Evolutionary conservation across 2,797 vertebrate species (phyloP).

Genomic region (Emydoidea blandingii): DNA sequence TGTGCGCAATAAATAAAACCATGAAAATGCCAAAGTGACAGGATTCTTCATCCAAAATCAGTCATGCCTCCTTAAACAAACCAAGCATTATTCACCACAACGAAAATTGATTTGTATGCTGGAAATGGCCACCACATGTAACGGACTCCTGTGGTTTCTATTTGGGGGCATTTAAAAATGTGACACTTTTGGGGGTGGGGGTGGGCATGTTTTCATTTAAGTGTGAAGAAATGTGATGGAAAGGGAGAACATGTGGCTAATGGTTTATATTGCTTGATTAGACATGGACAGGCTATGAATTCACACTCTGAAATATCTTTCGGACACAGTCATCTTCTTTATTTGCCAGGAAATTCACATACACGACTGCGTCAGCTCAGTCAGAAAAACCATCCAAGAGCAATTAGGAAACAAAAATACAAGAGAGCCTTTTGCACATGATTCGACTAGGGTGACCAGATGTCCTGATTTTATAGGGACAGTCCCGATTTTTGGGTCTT

Average conservation of each 20-base stretch:
- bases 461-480: no score
- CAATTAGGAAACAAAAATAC: conserved; percentile 69
- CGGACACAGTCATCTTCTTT: conserved; percentile 73
- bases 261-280: conserved; percentile 75
- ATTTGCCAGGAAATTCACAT: conserved; percentile 80
- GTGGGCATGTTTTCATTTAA: conserved; percentile 77
- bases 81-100: conserved; percentile 84
- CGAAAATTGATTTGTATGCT: conserved; percentile 78
- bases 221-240: conserved; percentile 79
- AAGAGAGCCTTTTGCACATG: conserved; percentile 53
- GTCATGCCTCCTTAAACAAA: conserved; percentile 78
- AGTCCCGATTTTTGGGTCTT: no score
- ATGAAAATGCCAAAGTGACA: conserved; percentile 78
- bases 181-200: conserved; percentile 70
- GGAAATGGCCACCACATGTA: conserved; percentile 73
- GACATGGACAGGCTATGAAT: conserved; percentile 78
- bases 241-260: conserved; percentile 81
- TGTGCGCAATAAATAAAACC: conserved; percentile 82
- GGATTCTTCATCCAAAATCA: conserved; percentile 78
- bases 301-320: conserved; percentile 75
- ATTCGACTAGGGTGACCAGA: not conserved
- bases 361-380: conserved; percentile 67
- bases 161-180: conserved; percentile 75
- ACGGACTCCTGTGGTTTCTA: conserved; percentile 77
- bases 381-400: conserved; percentile 59